Percentiles rank a stretch among this genome's conserved stretches.
These are phyloP conservation scores for Oncopodura yosiiana DNA, from an alignment of 1,140 invertebrate genomes.

Conservation along the genomic window DNA sequence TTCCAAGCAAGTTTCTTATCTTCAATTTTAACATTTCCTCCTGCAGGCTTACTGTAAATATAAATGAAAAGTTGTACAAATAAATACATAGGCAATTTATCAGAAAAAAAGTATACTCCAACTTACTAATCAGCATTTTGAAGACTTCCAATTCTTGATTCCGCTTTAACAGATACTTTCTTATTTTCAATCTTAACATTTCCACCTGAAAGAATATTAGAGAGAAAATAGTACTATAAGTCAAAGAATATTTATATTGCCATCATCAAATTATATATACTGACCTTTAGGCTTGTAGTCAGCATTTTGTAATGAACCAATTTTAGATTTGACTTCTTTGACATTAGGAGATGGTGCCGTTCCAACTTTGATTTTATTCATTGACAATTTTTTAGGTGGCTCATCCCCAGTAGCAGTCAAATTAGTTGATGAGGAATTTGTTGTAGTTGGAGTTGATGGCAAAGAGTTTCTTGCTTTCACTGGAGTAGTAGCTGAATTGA, in stretches of 20 bases:
- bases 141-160: slow-evolving; percentile 83
- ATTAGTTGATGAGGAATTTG: slow-evolving; percentile 1
- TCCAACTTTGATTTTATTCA: slow-evolving; percentile 88
- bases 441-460: background rate
- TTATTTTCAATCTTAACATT: slow-evolving; percentile 80
- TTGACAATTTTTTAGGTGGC: slow-evolving; percentile 57
- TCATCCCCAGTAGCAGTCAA: background rate
- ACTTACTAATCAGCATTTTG: too few relatives aligned
- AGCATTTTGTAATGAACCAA: slow-evolving; percentile 86
- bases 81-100: too few relatives aligned
- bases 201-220: slow-evolving; percentile 57
- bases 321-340: slow-evolving; percentile 82
- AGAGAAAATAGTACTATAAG: too few relatives aligned
- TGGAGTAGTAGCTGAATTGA: background rate
- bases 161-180: slow-evolving; percentile 85
- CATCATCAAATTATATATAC: too few relatives aligned
- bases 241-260: too few relatives aligned
- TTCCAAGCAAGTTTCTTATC: slow-evolving; percentile 83
- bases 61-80: too few relatives aligned
- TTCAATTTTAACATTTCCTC: slow-evolving; percentile 83
- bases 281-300: too few relatives aligned
- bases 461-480: too few relatives aligned
- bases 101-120: too few relatives aligned
- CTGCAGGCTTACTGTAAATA: slow-evolving; percentile 47
- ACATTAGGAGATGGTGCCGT: slow-evolving; percentile 80